Evolutionary conservation across 2,113 vertebrate species (phyloP).

Genomic region (Chaetorhynchus papuensis): DNA sequence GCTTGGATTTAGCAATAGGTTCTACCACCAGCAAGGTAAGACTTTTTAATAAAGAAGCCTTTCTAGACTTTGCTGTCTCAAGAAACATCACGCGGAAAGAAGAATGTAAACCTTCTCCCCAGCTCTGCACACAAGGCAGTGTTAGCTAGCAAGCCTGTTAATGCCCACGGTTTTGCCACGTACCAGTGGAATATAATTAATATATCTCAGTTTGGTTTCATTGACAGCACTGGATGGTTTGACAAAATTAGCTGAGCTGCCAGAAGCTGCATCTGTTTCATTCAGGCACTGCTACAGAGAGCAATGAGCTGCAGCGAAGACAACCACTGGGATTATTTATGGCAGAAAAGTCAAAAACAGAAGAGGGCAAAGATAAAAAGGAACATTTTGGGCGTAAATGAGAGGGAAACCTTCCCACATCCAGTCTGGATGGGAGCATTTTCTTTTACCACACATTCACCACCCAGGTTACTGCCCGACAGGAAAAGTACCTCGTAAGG

Average conservation of each 20-base stretch:
- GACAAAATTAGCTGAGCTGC: constrained; percentile 26
- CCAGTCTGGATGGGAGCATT: not conserved
- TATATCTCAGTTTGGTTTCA: constrained; percentile 7
- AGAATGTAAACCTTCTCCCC: not conserved
- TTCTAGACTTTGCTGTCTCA: not conserved
- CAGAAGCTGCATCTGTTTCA: constrained; percentile 23
- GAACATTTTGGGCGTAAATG: not conserved
- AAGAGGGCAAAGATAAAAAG: not conserved
- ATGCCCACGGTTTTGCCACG: not conserved
- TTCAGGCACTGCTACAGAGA: not conserved
- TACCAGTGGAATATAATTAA: constrained; percentile 13
- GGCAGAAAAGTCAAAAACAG: not conserved
- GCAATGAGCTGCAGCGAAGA: not conserved
- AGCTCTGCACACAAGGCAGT: not conserved
- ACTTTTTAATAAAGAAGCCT: not conserved
- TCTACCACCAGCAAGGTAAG: not conserved
- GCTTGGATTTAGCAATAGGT: not conserved
- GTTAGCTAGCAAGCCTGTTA: not conserved
- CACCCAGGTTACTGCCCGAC: not conserved
- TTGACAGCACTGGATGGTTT: not conserved
- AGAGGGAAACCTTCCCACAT: not conserved
- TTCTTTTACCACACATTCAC: fast-evolving
- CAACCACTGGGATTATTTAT: not conserved
- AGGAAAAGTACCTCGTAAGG: not conserved
- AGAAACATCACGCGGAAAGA: not conserved